Evolutionary conservation across 2,113 vertebrate genomes (phyloP).

Genomic region (Falco punctatus): DNA sequence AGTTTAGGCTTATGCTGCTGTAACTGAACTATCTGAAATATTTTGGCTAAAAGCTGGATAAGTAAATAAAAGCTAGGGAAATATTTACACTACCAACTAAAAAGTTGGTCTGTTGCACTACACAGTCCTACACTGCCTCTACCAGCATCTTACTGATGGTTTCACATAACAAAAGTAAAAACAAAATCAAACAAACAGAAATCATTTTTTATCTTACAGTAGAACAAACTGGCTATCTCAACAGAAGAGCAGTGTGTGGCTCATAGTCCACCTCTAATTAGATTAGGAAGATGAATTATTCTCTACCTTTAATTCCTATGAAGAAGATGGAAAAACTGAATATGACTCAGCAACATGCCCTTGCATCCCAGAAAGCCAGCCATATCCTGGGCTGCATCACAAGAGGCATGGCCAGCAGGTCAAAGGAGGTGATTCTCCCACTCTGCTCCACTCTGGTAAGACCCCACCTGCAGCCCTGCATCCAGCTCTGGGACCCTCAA

Average conservation of each 20-base stretch:
- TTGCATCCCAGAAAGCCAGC: no score
- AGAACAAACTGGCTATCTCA: neutral
- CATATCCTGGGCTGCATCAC: no score
- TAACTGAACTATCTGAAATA: neutral
- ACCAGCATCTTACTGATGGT: neutral
- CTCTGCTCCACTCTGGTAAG: neutral
- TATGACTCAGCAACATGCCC: neutral
- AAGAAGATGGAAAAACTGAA: neutral
- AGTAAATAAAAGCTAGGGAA: neutral
- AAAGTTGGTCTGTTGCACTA: neutral
- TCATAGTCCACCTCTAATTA: neutral
- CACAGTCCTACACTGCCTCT: neutral
- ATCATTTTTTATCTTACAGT: neutral
- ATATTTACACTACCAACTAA: neutral
- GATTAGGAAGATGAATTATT: neutral
- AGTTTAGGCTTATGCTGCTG: no score
- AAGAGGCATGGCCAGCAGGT: neutral
- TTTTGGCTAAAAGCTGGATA: neutral
- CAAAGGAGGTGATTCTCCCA: fast-evolving
- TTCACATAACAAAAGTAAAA: neutral
- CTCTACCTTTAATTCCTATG: neutral
- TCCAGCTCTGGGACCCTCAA: neutral
- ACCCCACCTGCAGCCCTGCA: fast-evolving
- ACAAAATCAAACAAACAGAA: fast-evolving
- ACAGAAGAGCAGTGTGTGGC: neutral